phyloP scores from a whole-genome alignment of 2,888 invertebrate genomes.

The Cetonia aurata region DNA sequence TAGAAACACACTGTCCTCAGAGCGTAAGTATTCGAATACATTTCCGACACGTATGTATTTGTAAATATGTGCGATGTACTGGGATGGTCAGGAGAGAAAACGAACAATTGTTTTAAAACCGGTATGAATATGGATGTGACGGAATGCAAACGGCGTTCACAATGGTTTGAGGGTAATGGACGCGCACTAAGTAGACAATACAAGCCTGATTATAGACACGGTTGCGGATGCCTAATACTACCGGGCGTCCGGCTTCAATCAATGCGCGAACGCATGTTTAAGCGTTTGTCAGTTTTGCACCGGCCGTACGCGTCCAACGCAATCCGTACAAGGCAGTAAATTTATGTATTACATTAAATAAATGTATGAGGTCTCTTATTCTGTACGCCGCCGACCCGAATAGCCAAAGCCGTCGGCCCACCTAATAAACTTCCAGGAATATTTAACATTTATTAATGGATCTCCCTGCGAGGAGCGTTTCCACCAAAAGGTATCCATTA shows the following conservation, averaged over 20 bases:
- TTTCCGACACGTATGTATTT: conserved; percentile 39
- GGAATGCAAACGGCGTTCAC: conserved; percentile 60
- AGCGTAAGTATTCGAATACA: conserved; percentile 28
- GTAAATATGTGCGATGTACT: conserved; percentile 37
- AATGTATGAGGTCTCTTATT: conserved; percentile 58
- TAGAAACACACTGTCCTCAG: background rate
- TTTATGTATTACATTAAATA: conserved; percentile 64
- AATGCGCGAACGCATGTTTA: conserved; percentile 62
- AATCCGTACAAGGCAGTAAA: conserved; percentile 57
- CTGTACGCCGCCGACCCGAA: conserved; percentile 50
- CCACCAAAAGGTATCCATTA: conserved; percentile 56
- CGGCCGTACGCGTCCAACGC: conserved; percentile 56
- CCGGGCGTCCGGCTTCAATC: conserved; percentile 65
- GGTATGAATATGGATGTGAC: conserved; percentile 66
- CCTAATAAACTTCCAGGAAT: conserved; percentile 61
- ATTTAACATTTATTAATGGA: conserved; percentile 61
- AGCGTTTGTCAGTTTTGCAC: conserved; percentile 55
- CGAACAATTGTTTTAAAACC: conserved; percentile 66
- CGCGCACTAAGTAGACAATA: conserved; percentile 66
- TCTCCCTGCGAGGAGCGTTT: conserved; percentile 54
- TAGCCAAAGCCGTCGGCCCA: conserved; percentile 51
- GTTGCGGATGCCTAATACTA: conserved; percentile 63
- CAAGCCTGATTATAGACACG: conserved; percentile 63
- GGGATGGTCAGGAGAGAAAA: conserved; percentile 57
- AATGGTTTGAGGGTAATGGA: conserved; percentile 64